Evolutionary conservation across 2,113 vertebrate genomes (phyloP), one percentile per base, ranked within the genome.

Genomic region (Aythya baeri): DNA sequence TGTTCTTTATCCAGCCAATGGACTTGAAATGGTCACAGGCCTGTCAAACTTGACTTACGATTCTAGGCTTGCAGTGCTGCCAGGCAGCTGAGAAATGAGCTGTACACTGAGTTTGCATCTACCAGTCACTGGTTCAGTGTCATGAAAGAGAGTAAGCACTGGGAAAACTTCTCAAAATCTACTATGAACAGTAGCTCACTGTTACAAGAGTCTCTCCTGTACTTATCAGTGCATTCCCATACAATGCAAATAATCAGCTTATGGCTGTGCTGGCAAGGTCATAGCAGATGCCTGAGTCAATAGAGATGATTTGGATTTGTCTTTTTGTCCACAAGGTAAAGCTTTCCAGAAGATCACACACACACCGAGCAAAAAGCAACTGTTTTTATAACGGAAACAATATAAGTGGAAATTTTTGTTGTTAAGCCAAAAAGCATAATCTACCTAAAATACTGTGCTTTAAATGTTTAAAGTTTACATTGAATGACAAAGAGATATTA

Each of bases 101-200:
- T 75, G 31, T 34, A 41, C 9, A 20, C 6, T 43, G 38, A 52
- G 18, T 10, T 25, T 36, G 23, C 7, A 6, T 17, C 6, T 29
- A 63, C 41, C 23, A 36, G 31, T 9, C 5, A 13, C 41, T 65
- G n/a, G 59, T 57, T 15, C 0, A 0, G 26, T 41, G 21, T 11
- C 0, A 1, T 26, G 13, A 21, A 11, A 94, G 49, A 67, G 31
- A 44, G 6, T 1, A 80, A 36, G 16, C 87, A 36, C 36, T 49
- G 36, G 41, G 36, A 92, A 87, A 68, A 3, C 6, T 13, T 72
- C 49, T 71, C 81, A 23, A 10, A 22, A 11, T 59, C 32, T 29
- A 31, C 41, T 32, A 21, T 8, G 66, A 80, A 36, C 6, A 49
- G 16, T 46, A 83, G 11, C 26, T 81, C n/a, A n/a, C 27, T 68